Base-by-base conservation (phyloP, 2,797 vertebrate genomes). In the Chiroxiphia lanceolata region DNA sequence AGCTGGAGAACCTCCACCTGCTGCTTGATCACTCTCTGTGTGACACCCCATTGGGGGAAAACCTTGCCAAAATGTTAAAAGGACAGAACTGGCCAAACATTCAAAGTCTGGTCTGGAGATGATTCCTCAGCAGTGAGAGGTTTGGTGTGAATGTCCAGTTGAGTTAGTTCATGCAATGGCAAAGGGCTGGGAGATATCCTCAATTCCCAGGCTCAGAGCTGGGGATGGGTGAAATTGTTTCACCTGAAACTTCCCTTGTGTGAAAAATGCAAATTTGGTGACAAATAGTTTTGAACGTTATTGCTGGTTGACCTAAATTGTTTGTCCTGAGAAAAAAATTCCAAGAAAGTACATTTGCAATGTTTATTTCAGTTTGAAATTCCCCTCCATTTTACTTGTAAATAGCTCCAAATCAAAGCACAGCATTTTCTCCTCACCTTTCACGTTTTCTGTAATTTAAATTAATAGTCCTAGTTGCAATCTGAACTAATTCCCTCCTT, bases 321-420 rank as follows among this genome's bases (percentile, higher is more conserved):
- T 63, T 94, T 95, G 93, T 96, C 94, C 95, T 95, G 95, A 93
- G 96, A 95, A 97, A 93, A 96, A 87, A 87, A 92, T 63, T 94
- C 94, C 88, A 92, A 96, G 95, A 97, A 97, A 96, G 60, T 92
- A 84, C 81, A 97, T 97, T 96, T 97, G 96, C 94, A 95, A 95
- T 96, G 94, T 97, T 96, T 95, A 97, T 96, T 97, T 89, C 94
- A 87, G 70, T 92, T 92, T 90, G 87, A 97, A 97, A 93, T 96
- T 96, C 96, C 93, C 94, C 92, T 95, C 67, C 70, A 96, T 97
- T 97, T 97, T 95, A 95, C 96, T 97, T 97, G 94, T 96, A 97
- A 96, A 97, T 96, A 90, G 84, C 75, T 94, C 40, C 81, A 96
- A 97, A 97, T 96, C 92, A 97, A 97, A 96, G 95, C 77, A 78